Evolutionary conservation across 2,113 vertebrate genomes (phyloP).

Genomic region (Vulpes ferrilata): DNA sequence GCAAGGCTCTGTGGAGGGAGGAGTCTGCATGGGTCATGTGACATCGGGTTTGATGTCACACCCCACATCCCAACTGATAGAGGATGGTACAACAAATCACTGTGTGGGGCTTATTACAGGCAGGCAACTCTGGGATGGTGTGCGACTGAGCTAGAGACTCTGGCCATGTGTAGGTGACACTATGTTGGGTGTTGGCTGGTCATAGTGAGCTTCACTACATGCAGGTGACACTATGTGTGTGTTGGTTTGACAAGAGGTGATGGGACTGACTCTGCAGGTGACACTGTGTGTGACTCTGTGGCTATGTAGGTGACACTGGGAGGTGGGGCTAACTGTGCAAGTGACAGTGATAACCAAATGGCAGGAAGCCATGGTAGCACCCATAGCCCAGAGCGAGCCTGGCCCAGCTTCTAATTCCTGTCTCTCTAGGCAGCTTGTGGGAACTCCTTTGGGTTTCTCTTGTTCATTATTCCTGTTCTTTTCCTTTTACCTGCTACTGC

Average conservation of each 20-base stretch:
- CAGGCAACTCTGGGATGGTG: background rate
- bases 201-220: fast-evolving
- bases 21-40: background rate
- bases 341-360: background rate
- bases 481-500: background rate
- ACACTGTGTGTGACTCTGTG: background rate
- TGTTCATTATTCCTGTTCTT: background rate
- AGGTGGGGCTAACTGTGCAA: background rate
- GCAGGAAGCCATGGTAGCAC: background rate
- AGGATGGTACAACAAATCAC: background rate
- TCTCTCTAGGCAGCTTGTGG: background rate
- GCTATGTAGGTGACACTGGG: background rate
- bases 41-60: background rate
- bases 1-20: background rate
- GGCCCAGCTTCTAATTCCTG: background rate
- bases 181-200: background rate
- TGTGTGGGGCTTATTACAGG: background rate
- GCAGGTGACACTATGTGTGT: background rate
- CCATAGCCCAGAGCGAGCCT: fast-evolving
- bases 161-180: background rate
- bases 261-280: background rate
- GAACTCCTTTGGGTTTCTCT: background rate
- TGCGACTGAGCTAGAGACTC: background rate
- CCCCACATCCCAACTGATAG: too few relatives aligned
- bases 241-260: background rate